Evolutionary conservation across 1,140 invertebrate genomes (phyloP).

Genomic region (Eurosta solidaginis): DNA sequence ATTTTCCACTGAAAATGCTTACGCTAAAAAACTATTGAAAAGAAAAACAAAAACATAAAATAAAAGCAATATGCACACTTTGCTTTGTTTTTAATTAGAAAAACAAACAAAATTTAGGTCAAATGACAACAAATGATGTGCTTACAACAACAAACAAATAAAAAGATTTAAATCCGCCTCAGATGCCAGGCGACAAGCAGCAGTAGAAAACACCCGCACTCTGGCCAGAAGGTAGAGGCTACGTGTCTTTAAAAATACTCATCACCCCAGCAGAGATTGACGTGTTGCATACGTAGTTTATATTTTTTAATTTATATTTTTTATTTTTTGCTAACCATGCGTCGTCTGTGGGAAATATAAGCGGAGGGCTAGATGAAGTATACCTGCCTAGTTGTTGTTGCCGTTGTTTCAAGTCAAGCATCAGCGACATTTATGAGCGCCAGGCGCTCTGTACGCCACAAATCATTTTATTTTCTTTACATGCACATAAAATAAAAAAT

Average conservation of each 20-base stretch:
- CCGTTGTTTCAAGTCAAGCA: not conserved
- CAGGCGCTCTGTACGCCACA: slow-evolving; percentile 4
- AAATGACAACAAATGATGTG: not conserved
- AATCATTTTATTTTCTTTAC: slow-evolving; percentile 3
- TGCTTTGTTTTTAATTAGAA: not conserved
- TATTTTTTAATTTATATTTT: too few relatives aligned
- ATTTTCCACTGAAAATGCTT: too few relatives aligned
- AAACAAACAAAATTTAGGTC: slow-evolving; percentile 3
- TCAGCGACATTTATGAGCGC: slow-evolving; percentile 5
- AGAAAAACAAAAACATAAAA: too few relatives aligned
- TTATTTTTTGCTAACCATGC: too few relatives aligned
- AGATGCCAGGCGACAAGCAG: not conserved
- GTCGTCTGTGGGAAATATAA: too few relatives aligned
- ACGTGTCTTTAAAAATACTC: not conserved
- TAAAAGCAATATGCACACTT: too few relatives aligned
- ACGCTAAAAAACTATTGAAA: too few relatives aligned
- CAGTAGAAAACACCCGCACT: not conserved
- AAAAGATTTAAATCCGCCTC: not conserved
- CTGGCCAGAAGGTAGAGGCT: too few relatives aligned
- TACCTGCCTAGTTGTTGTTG: not conserved
- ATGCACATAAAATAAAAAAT: too few relatives aligned
- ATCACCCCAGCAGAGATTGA: not conserved
- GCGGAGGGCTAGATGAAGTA: too few relatives aligned
- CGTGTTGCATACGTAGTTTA: too few relatives aligned
- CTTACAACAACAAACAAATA: not conserved